phyloP scores from a whole-genome alignment of 1,140 invertebrate genomes.

The Chionoecetes opilio region DNA sequence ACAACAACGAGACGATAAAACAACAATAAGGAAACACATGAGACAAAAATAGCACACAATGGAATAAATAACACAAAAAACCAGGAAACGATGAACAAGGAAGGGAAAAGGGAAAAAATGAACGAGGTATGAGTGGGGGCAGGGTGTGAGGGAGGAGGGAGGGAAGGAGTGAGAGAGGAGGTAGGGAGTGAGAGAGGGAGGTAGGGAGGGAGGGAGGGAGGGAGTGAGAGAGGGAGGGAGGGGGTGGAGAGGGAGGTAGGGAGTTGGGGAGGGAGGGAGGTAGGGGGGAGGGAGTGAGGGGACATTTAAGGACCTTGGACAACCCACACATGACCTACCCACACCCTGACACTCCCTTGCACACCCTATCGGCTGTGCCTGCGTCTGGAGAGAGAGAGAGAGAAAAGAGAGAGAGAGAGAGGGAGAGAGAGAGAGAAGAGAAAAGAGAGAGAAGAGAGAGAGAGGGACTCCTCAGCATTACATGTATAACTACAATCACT shows the following conservation, averaged over 20 bases:
- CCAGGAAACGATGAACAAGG: too few species aligned
- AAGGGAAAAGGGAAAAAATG: too few species aligned
- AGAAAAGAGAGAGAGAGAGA: slow-evolving; percentile 19
- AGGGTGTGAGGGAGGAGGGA: not conserved
- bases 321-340: slow-evolving; percentile 31
- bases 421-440: slow-evolving; percentile 3
- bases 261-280: not conserved
- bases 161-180: not conserved
- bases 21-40: too few species aligned
- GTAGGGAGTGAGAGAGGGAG: not conserved
- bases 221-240: not conserved
- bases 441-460: not conserved
- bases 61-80: too few species aligned
- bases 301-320: not conserved
- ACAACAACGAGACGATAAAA: too few species aligned
- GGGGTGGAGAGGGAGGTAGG: not conserved
- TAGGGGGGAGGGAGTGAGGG: not conserved
- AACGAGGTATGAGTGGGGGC: too few species aligned
- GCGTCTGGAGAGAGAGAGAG: slow-evolving; percentile 1
- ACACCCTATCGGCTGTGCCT: not conserved
- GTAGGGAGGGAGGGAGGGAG: slow-evolving; percentile 16
- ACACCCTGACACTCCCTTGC: not conserved
- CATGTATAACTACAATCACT: not conserved
- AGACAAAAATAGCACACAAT: too few species aligned
- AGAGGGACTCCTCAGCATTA: not conserved